Percentiles rank a stretch among this genome's conserved stretches.
Conservation (phyloP, 92 coral and sea anemone species). For the Micromussa lordhowensis region DNA sequence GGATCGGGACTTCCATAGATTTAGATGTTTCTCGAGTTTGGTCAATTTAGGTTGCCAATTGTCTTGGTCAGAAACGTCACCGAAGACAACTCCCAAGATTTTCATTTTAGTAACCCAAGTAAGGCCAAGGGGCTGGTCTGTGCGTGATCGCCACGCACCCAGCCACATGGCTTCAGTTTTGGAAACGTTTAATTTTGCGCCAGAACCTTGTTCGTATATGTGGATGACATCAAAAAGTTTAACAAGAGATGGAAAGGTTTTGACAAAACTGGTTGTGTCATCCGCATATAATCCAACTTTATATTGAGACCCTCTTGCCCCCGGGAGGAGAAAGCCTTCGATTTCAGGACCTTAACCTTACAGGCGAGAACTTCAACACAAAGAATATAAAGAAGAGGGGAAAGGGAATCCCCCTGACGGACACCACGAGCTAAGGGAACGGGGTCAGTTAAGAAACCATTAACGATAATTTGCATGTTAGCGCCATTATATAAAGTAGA, state of each 20-base stretch:
- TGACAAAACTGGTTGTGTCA: constrained; percentile 28
- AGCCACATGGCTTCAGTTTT: constrained; percentile 64
- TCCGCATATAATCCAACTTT: constrained; percentile 40
- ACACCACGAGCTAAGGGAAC: background rate
- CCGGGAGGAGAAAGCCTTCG: constrained; percentile 19
- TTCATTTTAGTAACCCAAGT: constrained; percentile 38
- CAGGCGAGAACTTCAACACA: background rate
- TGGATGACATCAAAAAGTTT: background rate
- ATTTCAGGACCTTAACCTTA: background rate
- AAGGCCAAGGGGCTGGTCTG: constrained; percentile 27
- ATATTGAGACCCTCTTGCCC: background rate
- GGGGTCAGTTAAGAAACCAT: background rate
- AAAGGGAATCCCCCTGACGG: constrained; percentile 20
- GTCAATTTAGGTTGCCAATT: constrained; percentile 1
- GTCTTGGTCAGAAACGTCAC: background rate
- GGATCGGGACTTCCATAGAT: constrained; percentile 1
- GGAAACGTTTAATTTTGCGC: constrained; percentile 22
- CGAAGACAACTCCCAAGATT: constrained; percentile 20
- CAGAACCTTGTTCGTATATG: constrained; percentile 1
- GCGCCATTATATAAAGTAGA: background rate
- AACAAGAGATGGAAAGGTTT: background rate
- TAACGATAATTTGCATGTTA: background rate
- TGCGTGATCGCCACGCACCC: background rate
- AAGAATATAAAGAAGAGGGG: constrained; percentile 10
- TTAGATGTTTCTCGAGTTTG: constrained; percentile 3